Conservation (phyloP, 2,797 vertebrate species). For the Parauchenoglanis punctatus region DNA sequence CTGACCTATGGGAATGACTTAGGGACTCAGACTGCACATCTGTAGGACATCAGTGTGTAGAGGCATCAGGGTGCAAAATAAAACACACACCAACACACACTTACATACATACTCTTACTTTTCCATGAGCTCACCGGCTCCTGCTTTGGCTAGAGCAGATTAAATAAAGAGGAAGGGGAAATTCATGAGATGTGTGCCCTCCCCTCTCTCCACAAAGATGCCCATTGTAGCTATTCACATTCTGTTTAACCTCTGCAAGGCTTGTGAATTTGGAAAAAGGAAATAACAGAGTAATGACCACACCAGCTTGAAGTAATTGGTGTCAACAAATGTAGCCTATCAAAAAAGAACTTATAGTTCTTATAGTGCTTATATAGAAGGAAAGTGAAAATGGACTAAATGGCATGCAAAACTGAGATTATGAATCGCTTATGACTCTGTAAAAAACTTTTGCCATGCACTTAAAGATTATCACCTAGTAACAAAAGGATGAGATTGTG, state of each 20-base stretch:
- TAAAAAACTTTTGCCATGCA: background rate
- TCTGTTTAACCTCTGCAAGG: constrained; percentile 5
- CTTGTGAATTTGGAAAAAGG: constrained; percentile 1
- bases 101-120: constrained; percentile 56
- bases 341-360: background rate
- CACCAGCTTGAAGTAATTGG: constrained; percentile 17
- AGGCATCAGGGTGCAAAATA: constrained; percentile 4
- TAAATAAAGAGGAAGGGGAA: constrained; percentile 60
- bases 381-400: background rate
- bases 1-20: constrained; percentile 30
- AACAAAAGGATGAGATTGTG: constrained; percentile 32
- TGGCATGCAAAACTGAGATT: background rate
- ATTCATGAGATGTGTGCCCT: constrained; percentile 13
- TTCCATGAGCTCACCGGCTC: constrained; percentile 73
- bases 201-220: constrained; percentile 29
- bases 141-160: constrained; percentile 55
- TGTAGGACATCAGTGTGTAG: constrained; percentile 43
- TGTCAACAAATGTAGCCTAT: constrained; percentile 9
- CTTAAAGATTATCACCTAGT: constrained; percentile 23
- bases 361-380: background rate
- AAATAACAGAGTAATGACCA: constrained; percentile 8
- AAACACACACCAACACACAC: constrained; percentile 25
- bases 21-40: constrained; percentile 38
- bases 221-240: constrained; percentile 17
- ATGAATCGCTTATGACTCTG: background rate